These are phyloP conservation scores for Hecatera dysodea DNA, from an alignment of 2,888 invertebrate genomes.

Conservation along the genomic window DNA sequence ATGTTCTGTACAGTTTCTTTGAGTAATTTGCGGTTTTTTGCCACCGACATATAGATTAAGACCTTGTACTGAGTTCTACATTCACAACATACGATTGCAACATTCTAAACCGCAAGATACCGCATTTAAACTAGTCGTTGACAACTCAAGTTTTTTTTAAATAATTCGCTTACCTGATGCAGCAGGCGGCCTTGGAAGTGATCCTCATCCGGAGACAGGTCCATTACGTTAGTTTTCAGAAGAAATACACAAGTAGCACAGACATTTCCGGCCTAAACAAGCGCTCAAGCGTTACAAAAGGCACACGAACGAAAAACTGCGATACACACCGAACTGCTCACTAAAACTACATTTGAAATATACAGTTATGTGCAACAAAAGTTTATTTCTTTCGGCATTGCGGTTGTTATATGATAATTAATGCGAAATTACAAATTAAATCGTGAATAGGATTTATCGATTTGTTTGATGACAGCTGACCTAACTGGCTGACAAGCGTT, in stretches of 20 bases:
- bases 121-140: not conserved
- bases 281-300: conserved; percentile 82
- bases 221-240: conserved; percentile 82
- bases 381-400: conserved; percentile 45
- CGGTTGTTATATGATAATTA: conserved; percentile 51
- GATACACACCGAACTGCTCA: conserved; percentile 31
- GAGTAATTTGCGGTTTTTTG: not conserved
- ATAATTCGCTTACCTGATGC: conserved; percentile 91
- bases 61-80: conserved; percentile 61
- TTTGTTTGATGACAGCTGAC: conserved; percentile 61
- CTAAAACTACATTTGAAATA: conserved; percentile 48
- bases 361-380: conserved; percentile 12
- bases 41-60: not conserved
- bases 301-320: conserved; percentile 45
- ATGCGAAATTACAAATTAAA: conserved; percentile 42
- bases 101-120: conserved; percentile 27
- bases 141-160: conserved; percentile 23
- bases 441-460: conserved; percentile 57
- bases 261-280: conserved; percentile 79
- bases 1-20: not conserved
- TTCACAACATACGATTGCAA: conserved; percentile 46
- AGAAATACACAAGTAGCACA: conserved; percentile 71
- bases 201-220: conserved; percentile 95
- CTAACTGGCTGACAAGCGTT: conserved; percentile 23
- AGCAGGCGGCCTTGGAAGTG: conserved; percentile 94